Evolutionary conservation across 2,888 invertebrate genomes (phyloP), one percentile per base, ranked within the genome.

Genomic region (Endomychus coccineus): DNA sequence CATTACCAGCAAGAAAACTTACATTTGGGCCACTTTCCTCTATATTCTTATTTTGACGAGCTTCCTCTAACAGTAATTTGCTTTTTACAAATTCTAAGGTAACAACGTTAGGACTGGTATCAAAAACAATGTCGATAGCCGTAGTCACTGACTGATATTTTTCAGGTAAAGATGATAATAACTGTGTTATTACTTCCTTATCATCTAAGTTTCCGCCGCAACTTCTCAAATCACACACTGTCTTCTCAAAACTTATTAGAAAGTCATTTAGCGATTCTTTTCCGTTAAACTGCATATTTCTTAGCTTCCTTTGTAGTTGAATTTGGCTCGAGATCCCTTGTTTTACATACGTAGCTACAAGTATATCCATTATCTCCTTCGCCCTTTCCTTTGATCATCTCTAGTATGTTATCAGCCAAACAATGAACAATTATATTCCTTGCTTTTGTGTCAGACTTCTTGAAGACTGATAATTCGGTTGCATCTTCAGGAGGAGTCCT

Each of bases 331-430:
- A 33, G 7, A 43, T 36, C 3, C 40, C 34, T 25, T 30, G 37
- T 17, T 32, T 36, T 3, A 12, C 12, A 34, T 35, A 38, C 2
- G 33, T 43, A 6, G 14, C 28, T 7, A 15, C 21, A 17, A 40
- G 16, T 6, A 27, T 11, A 11, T 22, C 30, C 33, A 36, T 36
- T 5, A 43, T 43, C 16, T 40, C 34, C 14, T 29, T 30, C 7
- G 39, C 41, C 22, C 34, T 33, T 27, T 10, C 32, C 27, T 43
- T 37, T 43, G 5, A 40, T 14, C 4, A 29, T 25, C 31, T 43
- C 39, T 32, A 43, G 25, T 13, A 43, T 33, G 23, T 40, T 40
- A 21, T 43, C 40, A 2, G 43, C 24, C 31, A 40, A 16, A 16
- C 38, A 40, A 16, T 43, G 40, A 11, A 35, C n/a, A n/a, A n/a